A percentile compares a stretch with the other conserved stretches of the same genome.
Conservation (phyloP, 2,888 invertebrate genomes). For the Hyalella azteca region DNA sequence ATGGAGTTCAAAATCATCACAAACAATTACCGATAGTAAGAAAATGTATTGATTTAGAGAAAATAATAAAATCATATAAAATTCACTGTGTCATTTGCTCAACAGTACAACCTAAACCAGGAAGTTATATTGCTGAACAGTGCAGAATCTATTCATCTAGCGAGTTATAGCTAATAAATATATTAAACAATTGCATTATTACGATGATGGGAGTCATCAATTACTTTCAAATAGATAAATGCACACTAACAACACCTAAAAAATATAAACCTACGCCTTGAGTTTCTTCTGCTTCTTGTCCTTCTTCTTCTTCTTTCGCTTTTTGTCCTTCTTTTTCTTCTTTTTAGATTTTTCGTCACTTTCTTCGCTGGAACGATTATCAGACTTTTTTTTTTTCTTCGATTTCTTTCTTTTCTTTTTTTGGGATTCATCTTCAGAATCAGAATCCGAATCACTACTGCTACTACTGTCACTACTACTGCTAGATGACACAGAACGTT, state of each 20-base stretch:
- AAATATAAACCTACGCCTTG: background rate
- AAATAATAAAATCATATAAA: no score
- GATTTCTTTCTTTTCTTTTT: background rate
- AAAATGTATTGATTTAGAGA: no score
- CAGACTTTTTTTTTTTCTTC: conserved; percentile 37
- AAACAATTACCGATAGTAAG: no score
- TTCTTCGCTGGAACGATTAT: background rate
- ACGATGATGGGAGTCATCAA: no score
- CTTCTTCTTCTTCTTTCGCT: conserved; percentile 25
- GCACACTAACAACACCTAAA: background rate
- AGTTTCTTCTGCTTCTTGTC: conserved; percentile 17
- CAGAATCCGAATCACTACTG: conserved; percentile 18
- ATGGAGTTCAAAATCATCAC: no score
- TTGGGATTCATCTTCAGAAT: background rate
- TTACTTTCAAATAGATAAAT: no score
- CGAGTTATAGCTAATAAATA: no score
- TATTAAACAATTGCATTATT: no score
- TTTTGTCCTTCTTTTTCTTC: conserved; percentile 26
- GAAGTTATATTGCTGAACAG: no score
- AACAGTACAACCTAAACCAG: background rate
- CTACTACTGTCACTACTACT: background rate
- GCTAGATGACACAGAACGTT: background rate
- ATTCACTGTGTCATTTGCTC: background rate
- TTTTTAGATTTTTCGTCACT: background rate
- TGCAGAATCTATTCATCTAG: no score